Percentiles rank a stretch among this genome's conserved stretches.
Conservation (phyloP, 2,888 invertebrate genomes). For the Luperina testacea region DNA sequence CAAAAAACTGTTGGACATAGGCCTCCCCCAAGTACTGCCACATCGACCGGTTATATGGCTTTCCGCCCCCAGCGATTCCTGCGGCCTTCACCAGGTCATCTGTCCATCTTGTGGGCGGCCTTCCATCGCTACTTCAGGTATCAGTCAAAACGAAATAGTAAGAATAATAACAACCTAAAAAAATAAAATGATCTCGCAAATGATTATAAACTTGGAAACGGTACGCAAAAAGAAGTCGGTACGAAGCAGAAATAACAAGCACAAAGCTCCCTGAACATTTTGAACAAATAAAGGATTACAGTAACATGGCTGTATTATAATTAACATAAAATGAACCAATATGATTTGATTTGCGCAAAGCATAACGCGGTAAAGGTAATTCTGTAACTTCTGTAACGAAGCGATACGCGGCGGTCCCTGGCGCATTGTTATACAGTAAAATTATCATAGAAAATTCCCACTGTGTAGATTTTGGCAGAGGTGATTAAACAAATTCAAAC, state of each 20-base stretch:
- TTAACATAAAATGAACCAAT: slow-evolving; percentile 43
- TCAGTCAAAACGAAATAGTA: neutral
- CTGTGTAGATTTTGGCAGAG: neutral
- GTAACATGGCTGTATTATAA: slow-evolving; percentile 42
- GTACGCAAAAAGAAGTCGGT: neutral
- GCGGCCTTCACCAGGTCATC: no score
- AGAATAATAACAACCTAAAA: neutral
- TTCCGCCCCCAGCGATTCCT: no score
- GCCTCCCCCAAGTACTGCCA: no score
- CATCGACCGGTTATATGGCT: no score
- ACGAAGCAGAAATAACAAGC: slow-evolving; percentile 21
- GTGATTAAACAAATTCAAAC: neutral
- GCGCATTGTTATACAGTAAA: neutral
- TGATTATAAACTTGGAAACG: neutral
- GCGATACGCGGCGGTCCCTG: slow-evolving; percentile 3
- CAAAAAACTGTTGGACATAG: no score
- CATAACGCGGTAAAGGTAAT: slow-evolving; percentile 39
- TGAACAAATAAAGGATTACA: slow-evolving; percentile 43
- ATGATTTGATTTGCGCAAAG: slow-evolving; percentile 27
- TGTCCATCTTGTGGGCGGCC: no score
- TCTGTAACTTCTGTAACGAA: slow-evolving; percentile 40
- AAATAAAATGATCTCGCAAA: neutral
- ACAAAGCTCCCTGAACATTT: slow-evolving; percentile 26
- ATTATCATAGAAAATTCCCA: neutral
- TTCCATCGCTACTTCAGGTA: neutral